Evolutionary conservation across 2,797 vertebrate species (phyloP).

Genomic region (Crenichthys baileyi): DNA sequence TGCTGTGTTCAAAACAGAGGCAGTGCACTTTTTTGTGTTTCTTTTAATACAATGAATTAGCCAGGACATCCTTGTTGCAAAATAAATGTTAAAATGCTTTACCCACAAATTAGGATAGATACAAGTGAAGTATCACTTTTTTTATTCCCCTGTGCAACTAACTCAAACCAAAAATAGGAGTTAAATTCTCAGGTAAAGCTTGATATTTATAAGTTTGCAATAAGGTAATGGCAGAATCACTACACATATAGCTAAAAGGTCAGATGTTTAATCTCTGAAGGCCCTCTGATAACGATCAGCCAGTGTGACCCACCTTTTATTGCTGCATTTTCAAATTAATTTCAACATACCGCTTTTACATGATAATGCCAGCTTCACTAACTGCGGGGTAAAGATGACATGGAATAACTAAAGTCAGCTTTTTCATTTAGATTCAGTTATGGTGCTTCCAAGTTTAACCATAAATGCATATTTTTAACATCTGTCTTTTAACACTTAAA

Average conservation of each 20-base stretch:
- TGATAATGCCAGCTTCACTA: neutral
- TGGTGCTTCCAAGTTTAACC: too few species aligned
- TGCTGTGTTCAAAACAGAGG: constrained; percentile 36
- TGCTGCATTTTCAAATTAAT: constrained; percentile 7
- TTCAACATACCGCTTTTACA: neutral
- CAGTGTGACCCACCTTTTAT: constrained; percentile 35
- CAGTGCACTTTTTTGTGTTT: neutral
- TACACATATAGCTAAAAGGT: constrained; percentile 42
- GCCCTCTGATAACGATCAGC: constrained; percentile 46
- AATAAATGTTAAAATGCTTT: neutral
- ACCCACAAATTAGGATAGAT: neutral
- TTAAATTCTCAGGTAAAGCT: neutral
- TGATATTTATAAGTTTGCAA: constrained; percentile 14
- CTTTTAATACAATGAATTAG: constrained; percentile 32
- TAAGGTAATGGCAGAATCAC: constrained; percentile 17
- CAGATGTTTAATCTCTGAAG: constrained; percentile 58
- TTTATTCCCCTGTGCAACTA: neutral
- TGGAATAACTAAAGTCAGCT: neutral
- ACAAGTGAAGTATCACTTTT: neutral
- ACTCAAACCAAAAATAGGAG: neutral
- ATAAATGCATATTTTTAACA: too few species aligned
- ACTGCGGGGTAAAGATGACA: neutral
- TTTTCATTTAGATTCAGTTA: neutral
- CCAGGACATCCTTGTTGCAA: neutral
- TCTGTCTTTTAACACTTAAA: too few species aligned